Base-by-base conservation (phyloP, 1,140 invertebrate genomes). In the Physella acuta region DNA sequence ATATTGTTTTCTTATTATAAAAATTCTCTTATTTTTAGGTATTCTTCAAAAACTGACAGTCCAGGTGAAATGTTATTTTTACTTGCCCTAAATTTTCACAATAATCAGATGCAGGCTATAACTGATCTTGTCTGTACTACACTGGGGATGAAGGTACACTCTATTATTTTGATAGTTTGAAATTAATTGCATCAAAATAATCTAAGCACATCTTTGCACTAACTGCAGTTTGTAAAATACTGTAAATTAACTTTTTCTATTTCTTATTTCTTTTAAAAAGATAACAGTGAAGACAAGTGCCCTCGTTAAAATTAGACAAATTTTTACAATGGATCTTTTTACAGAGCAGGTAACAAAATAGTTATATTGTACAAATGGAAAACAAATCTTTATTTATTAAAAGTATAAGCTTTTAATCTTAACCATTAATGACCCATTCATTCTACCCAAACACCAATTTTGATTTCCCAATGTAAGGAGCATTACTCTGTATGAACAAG, bases 321-420 rank as follows among this genome's bases (percentile, higher is more conserved):
- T 98, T 34, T 98, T 99, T 78, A 98, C 93, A 1, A 94, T 96
- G 78, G 95, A 98, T 81, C 94, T 99, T 73, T 98, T 99, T 81
- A 97, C 94, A 1, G 95, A 99, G 85, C 94, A 97, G 87, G 91
- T 91, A 87, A 78, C 44, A 44, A 33, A 33, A 8, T 44, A n/a
- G n/a, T n/a, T n/a, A n/a, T n/a, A n/a, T n/a, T n/a, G n/a, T n/a
- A n/a, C n/a, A n/a, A n/a, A n/a, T n/a, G n/a, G n/a, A n/a, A n/a
- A n/a, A n/a, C n/a, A n/a, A n/a, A n/a, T n/a, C n/a, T n/a, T n/a
- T n/a, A n/a, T n/a, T n/a, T n/a, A n/a, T n/a, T n/a, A n/a, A n/a
- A n/a, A n/a, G n/a, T n/a, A n/a, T n/a, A n/a, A n/a, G n/a, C n/a
- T n/a, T n/a, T n/a, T n/a, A n/a, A n/a, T n/a, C n/a, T n/a, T n/a